Evolutionary conservation across 2,113 vertebrate genomes (phyloP).

Genomic region (Alethe castanea): DNA sequence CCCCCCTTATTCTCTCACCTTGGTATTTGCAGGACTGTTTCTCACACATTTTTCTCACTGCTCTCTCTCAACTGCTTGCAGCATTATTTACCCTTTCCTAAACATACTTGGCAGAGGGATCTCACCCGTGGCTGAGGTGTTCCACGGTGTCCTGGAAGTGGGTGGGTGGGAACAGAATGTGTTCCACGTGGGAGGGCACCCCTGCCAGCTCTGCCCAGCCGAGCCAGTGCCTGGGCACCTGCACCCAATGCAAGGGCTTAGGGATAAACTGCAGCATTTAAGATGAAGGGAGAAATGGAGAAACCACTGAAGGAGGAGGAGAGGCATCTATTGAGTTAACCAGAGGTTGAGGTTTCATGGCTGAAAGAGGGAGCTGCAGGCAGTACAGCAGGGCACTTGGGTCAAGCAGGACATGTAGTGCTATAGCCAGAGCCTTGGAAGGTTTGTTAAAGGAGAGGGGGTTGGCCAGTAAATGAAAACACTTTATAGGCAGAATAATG

Average conservation of each 20-base stretch:
- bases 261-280: background rate
- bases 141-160: background rate
- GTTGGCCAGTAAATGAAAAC: background rate
- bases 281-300: background rate
- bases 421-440: background rate
- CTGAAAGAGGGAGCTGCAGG: background rate
- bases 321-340: background rate
- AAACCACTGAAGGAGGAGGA: background rate
- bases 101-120: background rate
- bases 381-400: background rate
- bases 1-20: background rate
- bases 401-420: background rate
- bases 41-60: background rate
- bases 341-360: background rate
- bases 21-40: background rate
- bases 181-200: background rate
- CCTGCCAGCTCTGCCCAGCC: background rate
- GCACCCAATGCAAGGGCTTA: background rate
- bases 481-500: background rate
- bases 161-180: background rate
- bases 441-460: background rate
- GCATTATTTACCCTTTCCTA: background rate
- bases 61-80: background rate
- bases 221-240: background rate
- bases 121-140: background rate